These are phyloP conservation scores for Hestina assimilis DNA, from an alignment of 1,140 invertebrate species.

Conservation along the genomic window DNA sequence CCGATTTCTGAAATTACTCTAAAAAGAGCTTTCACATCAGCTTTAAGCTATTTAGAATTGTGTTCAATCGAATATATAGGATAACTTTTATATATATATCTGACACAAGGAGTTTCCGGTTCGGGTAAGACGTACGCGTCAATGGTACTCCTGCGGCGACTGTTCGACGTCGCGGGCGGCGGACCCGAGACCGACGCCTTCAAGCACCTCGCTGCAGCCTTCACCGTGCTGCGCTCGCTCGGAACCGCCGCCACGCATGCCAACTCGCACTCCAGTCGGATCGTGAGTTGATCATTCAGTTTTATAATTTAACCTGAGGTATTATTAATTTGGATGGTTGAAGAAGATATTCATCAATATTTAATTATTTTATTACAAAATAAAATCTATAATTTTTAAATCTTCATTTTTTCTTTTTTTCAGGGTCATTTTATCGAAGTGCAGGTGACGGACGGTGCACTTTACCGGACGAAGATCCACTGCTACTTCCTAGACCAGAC, in stretches of 20 bases:
- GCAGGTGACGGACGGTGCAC: conserved; percentile 95
- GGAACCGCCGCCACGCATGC: conserved; percentile 93
- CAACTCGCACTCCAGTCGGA: conserved; percentile 95
- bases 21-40: no score
- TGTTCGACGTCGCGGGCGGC: conserved; percentile 95
- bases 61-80: no score
- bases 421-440: conserved; percentile 98
- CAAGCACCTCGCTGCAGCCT: conserved; percentile 95
- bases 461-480: conserved; percentile 97
- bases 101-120: conserved; percentile 87
- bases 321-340: no score
- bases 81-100: no score
- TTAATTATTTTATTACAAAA: no score
- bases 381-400: no score
- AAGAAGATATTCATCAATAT: no score
- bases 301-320: no score
- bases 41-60: no score
- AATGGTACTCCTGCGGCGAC: conserved; percentile 92
- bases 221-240: conserved; percentile 94
- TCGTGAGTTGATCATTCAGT: conserved; percentile 82
- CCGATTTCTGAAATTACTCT: no score
- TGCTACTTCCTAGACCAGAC: conserved; percentile 97
- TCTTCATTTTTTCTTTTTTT: no score
- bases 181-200: conserved; percentile 97
- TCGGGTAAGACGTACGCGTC: conserved; percentile 97